Evolutionary conservation across 1,140 invertebrate species (phyloP), one percentile per base, ranked within the genome.

Genomic region (Macrosteles quadrilineatus): DNA sequence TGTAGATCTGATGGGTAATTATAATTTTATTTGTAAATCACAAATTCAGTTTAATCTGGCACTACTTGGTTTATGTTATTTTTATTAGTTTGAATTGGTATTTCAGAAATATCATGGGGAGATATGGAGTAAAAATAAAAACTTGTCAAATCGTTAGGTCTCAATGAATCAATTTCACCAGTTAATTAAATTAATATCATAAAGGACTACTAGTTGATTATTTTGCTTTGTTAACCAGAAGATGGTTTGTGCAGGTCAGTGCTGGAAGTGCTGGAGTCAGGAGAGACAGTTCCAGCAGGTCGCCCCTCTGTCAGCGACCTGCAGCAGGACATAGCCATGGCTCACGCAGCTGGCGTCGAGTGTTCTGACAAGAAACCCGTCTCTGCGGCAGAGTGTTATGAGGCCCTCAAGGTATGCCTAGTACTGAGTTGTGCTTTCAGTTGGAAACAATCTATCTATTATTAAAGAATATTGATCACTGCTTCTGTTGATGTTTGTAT

Each of bases 1-100:
- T 79, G 84, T 0, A 80, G 82, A 67, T 73, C 85, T 19, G 85
- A 85, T 73, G 85, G 85, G 69, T 80, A 78, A 75, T 30, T 27
- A 79, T 83, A 80, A n/a, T n/a, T n/a, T n/a, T n/a, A n/a, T 71
- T 80, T 59, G 29, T n/a, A 43, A 43, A 9, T 43, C n/a, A 43
- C 9, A 43, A 43, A 43, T 43, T 11, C 9, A 43, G n/a, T 11
- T 43, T 43, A 43, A 11, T 11, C n/a, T 11, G n/a, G n/a, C 40
- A 43, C 40, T 43, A 11, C n/a, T 11, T 9, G n/a, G 9, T 43
- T 43, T 11, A 43, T 43, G 40, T 43, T 43, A 43, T 43, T 11
- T 11, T 43, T 11, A 43, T 43, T 43, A n/a, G 9, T 43, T 43
- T 43, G 40, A 9, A 43, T 43, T 43, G n/a, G 9, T 43, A 11